Evolutionary conservation across 2,113 vertebrate species (phyloP).

Genomic region (Ailurus styani): DNA sequence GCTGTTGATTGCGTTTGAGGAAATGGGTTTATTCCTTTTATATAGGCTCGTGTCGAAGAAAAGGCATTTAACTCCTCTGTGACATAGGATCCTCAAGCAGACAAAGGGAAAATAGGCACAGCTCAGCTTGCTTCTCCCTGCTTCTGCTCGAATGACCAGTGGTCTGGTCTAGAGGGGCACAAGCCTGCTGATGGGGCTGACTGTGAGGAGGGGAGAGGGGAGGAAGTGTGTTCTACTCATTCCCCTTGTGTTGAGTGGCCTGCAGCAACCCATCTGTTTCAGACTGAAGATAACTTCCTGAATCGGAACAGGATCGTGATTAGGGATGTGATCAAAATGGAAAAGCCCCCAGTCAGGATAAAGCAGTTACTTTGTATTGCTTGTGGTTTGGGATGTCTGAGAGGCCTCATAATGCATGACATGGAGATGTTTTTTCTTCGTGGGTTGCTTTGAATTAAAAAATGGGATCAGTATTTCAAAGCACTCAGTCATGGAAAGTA

Average conservation of each 20-base stretch:
- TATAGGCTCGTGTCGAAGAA: conserved; percentile 17
- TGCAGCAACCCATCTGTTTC: background rate
- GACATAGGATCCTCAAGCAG: background rate
- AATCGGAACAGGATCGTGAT: background rate
- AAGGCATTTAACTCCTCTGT: conserved; percentile 16
- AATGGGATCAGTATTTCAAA: background rate
- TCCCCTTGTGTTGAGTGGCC: background rate
- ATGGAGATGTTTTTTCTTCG: background rate
- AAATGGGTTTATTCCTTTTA: conserved; percentile 33
- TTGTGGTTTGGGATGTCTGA: background rate
- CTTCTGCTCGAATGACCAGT: background rate
- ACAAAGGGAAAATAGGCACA: background rate
- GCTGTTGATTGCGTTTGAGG: conserved; percentile 14
- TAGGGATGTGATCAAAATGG: background rate
- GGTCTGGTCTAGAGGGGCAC: background rate
- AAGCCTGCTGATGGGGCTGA: background rate
- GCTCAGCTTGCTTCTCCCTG: background rate
- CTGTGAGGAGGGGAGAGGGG: background rate
- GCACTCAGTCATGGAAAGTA: background rate
- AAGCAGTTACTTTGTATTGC: background rate
- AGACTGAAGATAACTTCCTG: background rate
- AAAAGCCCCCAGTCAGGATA: background rate
- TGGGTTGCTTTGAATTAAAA: conserved; percentile 37
- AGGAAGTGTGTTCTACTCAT: background rate
- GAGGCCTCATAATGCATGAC: background rate